Conservation (phyloP, 2,888 invertebrate genomes). For the Xestoiulus laeticollis region DNA sequence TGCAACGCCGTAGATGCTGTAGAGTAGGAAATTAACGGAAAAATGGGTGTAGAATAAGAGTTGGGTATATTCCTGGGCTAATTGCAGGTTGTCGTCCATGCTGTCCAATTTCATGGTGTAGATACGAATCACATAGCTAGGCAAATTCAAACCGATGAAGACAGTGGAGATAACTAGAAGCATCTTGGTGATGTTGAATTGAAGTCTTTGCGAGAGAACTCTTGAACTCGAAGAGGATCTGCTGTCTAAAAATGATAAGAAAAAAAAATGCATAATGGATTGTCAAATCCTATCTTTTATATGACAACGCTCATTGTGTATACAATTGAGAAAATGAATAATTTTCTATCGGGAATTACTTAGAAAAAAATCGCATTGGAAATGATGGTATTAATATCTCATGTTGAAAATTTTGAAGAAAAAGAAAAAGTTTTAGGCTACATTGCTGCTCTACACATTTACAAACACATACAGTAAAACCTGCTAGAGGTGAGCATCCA, state of each 20-base stretch:
- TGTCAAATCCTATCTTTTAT: too few species aligned
- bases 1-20: conserved; percentile 83
- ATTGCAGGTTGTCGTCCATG: conserved; percentile 60
- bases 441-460: too few species aligned
- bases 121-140: conserved; percentile 77
- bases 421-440: too few species aligned
- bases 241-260: background rate
- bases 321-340: too few species aligned
- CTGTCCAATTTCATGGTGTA: conserved; percentile 65
- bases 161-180: conserved; percentile 81
- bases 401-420: too few species aligned
- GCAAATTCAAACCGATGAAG: conserved; percentile 80
- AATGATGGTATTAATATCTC: too few species aligned
- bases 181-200: conserved; percentile 75
- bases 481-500: too few species aligned
- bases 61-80: conserved; percentile 73
- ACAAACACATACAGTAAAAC: too few species aligned
- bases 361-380: too few species aligned
- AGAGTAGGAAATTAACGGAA: conserved; percentile 82
- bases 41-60: conserved; percentile 82
- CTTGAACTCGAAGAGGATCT: conserved; percentile 5
- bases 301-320: too few species aligned
- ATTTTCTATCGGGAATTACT: too few species aligned
- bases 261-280: background rate
- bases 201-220: conserved; percentile 55